These are phyloP conservation scores for Lepus timidus DNA, from an alignment of 2,113 vertebrate species.

Conservation along the genomic window DNA sequence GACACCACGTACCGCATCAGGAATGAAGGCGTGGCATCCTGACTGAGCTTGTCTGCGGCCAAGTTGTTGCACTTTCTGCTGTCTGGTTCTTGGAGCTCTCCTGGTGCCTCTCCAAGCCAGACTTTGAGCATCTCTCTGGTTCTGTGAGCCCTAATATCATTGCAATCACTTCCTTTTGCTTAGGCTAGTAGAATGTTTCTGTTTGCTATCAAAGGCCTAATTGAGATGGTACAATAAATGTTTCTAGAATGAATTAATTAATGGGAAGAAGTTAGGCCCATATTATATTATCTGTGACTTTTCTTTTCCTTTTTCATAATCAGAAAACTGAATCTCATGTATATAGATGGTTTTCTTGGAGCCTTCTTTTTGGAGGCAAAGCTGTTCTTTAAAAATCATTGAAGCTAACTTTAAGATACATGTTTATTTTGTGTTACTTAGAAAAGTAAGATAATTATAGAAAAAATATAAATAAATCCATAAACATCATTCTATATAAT, in stretches of 20 bases:
- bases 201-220: not conserved
- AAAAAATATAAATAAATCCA: slow-evolving; percentile 40
- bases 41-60: not conserved
- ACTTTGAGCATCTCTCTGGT: not conserved
- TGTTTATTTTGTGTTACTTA: not conserved
- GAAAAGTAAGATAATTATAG: slow-evolving; percentile 20
- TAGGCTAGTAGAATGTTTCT: not conserved
- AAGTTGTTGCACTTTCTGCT: not conserved
- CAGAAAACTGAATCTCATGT: not conserved
- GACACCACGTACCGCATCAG: not conserved
- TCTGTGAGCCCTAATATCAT: not conserved
- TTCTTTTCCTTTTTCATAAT: not conserved
- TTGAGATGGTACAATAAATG: not conserved
- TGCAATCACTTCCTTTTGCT: not conserved
- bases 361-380: slow-evolving; percentile 16
- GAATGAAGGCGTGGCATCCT: rapidly evolving
- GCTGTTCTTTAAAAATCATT: not conserved
- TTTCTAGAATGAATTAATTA: not conserved
- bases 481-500: slow-evolving; percentile 15
- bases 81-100: not conserved
- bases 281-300: slow-evolving; percentile 8
- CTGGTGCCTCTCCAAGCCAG: not conserved
- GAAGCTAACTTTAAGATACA: not conserved
- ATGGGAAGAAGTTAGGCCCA: not conserved
- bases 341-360: slow-evolving; percentile 11